Percentiles rank a stretch among this genome's conserved stretches.
Conservation (phyloP, 2,113 vertebrate genomes). For the Meriones unguiculatus region DNA sequence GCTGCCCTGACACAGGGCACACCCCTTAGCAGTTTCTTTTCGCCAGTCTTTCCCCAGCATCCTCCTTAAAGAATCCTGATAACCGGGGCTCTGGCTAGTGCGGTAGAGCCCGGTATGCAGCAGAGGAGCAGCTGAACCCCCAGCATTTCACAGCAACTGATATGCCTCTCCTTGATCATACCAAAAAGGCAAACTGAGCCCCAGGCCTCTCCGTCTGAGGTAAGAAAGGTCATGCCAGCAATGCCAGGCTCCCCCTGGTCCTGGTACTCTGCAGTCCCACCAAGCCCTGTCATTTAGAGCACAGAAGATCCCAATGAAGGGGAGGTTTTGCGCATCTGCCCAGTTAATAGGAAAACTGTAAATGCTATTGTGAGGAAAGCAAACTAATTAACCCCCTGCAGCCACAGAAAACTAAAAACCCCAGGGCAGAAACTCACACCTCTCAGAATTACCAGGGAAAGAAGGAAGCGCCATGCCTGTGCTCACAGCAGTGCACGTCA, state of each 20-base stretch:
- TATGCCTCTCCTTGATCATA: background rate
- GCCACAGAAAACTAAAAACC: conserved; percentile 41
- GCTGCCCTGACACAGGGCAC: fast-evolving
- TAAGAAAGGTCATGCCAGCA: background rate
- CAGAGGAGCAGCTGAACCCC: background rate
- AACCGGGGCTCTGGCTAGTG: background rate
- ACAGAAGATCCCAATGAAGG: background rate
- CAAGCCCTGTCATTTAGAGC: background rate
- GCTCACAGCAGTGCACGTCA: fast-evolving
- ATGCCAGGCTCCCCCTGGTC: background rate
- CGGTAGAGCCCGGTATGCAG: background rate
- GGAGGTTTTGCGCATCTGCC: conserved; percentile 33
- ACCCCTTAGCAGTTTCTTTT: background rate
- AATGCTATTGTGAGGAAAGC: background rate
- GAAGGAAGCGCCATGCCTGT: background rate
- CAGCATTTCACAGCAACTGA: background rate
- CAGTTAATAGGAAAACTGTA: conserved; percentile 63
- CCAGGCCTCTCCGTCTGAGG: background rate
- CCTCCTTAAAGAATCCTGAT: background rate
- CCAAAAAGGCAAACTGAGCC: background rate
- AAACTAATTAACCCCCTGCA: conserved; percentile 59
- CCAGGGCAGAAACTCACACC: conserved; percentile 16
- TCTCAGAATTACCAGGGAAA: background rate
- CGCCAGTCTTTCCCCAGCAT: background rate
- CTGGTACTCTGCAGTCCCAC: background rate